Percentiles rank a stretch among this genome's conserved stretches.
Evolutionary conservation across 2,888 invertebrate species (phyloP).

Genomic region (Halictus ligatus): DNA sequence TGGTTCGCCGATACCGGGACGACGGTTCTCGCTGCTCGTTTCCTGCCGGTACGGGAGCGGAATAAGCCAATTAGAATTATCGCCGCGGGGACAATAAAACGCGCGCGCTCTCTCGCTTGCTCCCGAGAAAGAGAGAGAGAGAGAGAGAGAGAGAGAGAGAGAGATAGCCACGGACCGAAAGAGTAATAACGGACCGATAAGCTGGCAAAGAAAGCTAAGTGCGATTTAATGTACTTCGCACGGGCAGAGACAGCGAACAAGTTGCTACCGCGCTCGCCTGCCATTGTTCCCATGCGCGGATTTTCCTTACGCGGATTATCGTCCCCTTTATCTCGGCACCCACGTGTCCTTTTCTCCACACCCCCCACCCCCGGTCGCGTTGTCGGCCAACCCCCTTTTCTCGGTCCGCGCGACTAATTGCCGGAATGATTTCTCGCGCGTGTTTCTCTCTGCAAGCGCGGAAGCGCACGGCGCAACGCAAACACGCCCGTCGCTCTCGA

Average conservation of each 20-base stretch:
- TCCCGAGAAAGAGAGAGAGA: no score
- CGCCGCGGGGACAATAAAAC: constrained; percentile 28
- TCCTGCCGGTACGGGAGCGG: constrained; percentile 34
- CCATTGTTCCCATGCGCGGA: constrained; percentile 42
- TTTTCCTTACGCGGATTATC: constrained; percentile 45
- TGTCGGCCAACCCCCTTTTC: neutral
- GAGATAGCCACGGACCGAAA: constrained; percentile 10
- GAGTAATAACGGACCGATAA: constrained; percentile 51
- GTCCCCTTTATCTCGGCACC: constrained; percentile 34
- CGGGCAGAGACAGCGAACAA: constrained; percentile 33
- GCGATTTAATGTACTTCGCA: constrained; percentile 57
- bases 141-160: no score
- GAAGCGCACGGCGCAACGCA: neutral
- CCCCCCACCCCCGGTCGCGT: neutral
- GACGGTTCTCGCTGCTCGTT: constrained; percentile 13
- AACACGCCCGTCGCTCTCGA: constrained; percentile 18
- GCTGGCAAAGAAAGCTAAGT: constrained; percentile 48
- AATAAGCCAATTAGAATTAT: constrained; percentile 55
- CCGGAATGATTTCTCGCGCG: constrained; percentile 18
- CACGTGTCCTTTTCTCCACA: constrained; percentile 3
- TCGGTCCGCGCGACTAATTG: constrained; percentile 31
- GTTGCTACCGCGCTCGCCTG: constrained; percentile 23
- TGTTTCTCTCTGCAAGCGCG: neutral
- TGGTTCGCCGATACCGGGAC: neutral
- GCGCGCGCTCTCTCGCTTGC: constrained; percentile 9